These are phyloP conservation scores for Blastomussa wellsi DNA, from an alignment of 92 coral and sea anemone species.

Conservation along the genomic window DNA sequence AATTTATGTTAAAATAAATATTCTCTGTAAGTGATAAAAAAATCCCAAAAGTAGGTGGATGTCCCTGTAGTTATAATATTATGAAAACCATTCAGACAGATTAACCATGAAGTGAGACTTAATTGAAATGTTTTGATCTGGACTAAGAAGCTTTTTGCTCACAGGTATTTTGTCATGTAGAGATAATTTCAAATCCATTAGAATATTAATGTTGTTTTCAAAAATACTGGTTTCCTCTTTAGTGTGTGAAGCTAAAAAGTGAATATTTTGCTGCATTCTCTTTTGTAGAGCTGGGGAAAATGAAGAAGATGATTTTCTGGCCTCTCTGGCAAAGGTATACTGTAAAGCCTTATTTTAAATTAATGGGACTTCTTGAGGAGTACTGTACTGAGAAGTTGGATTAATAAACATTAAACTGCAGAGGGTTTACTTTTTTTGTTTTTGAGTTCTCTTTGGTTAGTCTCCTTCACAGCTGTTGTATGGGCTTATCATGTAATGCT, in stretches of 20 bases:
- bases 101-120: no score
- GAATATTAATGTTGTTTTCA: neutral
- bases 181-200: no score
- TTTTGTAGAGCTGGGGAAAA: conserved; percentile 16
- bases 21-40: neutral
- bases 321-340: conserved; percentile 36
- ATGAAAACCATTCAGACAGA: neutral
- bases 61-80: neutral
- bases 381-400: no score
- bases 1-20: no score
- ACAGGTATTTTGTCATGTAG: no score
- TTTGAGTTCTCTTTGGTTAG: no score
- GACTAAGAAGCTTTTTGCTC: no score
- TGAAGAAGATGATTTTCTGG: conserved; percentile 44
- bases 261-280: neutral
- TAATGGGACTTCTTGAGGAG: no score
- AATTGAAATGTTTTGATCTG: neutral
- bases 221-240: neutral
- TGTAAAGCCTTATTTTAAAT: neutral
- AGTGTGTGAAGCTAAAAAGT: neutral
- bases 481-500: no score
- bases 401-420: no score
- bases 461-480: no score
- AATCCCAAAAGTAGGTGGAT: neutral
- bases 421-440: no score